phyloP scores from a whole-genome alignment of 1,140 invertebrate genomes.

The Helicoverpa armigera region DNA sequence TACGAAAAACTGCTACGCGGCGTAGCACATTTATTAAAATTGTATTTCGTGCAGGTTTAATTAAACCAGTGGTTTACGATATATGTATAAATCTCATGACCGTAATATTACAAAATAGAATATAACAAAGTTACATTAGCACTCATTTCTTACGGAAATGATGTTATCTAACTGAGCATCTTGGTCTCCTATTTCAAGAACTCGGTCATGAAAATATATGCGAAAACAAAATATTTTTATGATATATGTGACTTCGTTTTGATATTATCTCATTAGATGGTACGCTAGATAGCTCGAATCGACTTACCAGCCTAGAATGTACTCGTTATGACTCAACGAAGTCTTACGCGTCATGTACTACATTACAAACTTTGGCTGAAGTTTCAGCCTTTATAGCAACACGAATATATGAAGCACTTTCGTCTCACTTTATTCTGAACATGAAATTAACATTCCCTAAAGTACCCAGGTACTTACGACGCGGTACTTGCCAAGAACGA shows the following conservation, averaged over 20 bases:
- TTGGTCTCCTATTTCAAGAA: slow-evolving; percentile 33
- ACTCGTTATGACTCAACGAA: background rate
- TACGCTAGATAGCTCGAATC: background rate
- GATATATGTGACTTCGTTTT: slow-evolving; percentile 6
- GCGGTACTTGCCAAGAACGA: slow-evolving; percentile 25
- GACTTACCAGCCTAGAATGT: slow-evolving; percentile 4
- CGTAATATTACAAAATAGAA: slow-evolving; percentile 3
- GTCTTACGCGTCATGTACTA: slow-evolving; percentile 12
- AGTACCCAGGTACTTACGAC: background rate
- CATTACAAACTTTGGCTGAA: slow-evolving; percentile 18
- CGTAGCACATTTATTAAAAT: background rate
- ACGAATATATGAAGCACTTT: slow-evolving; percentile 1
- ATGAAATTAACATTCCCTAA: slow-evolving; percentile 10
- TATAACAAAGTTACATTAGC: background rate
- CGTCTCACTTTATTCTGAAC: slow-evolving; percentile 6
- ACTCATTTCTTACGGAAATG: slow-evolving; percentile 21
- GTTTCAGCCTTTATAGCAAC: slow-evolving; percentile 3
- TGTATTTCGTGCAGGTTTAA: background rate
- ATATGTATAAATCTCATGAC: background rate
- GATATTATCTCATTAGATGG: slow-evolving; percentile 10
- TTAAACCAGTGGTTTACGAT: background rate
- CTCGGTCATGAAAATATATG: slow-evolving; percentile 25
- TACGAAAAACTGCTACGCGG: background rate
- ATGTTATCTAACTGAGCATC: slow-evolving; percentile 25
- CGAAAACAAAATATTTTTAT: background rate